Conservation (phyloP, 1,140 invertebrate genomes). For the Hylyphantes graminicola region DNA sequence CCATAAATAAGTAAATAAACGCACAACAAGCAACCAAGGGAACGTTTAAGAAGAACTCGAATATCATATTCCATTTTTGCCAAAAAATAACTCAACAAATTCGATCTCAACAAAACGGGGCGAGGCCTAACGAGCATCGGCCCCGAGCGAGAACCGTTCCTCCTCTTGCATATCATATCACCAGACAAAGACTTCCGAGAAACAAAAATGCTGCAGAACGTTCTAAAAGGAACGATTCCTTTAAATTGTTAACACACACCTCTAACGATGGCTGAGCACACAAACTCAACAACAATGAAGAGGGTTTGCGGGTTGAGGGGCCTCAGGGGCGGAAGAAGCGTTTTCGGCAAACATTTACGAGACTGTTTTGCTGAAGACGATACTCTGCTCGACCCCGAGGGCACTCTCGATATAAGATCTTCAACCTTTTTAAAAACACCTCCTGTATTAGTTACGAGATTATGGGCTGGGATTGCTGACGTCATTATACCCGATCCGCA, state of each 20-base stretch:
- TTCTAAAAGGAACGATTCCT: not conserved
- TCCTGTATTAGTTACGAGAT: conserved; percentile 52
- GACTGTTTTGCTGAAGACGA: conserved; percentile 53
- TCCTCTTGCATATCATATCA: too few relatives aligned
- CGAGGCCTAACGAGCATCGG: too few relatives aligned
- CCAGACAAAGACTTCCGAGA: too few relatives aligned
- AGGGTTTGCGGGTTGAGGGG: conserved; percentile 5
- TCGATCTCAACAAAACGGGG: too few relatives aligned
- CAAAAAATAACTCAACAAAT: too few relatives aligned
- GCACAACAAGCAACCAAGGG: too few relatives aligned
- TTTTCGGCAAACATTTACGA: conserved; percentile 54
- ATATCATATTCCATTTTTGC: not conserved
- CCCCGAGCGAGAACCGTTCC: too few relatives aligned
- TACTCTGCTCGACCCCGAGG: conserved; percentile 49
- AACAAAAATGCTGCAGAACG: too few relatives aligned
- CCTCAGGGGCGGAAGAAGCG: conserved; percentile 17
- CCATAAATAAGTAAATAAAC: too few relatives aligned
- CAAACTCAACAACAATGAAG: conserved; percentile 6
- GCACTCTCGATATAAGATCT: conserved; percentile 23
- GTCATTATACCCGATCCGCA: conserved; percentile 38
- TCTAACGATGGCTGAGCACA: not conserved
- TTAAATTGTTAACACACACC: conserved; percentile 13
- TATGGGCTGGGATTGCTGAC: conserved; percentile 41
- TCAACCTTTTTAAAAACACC: conserved; percentile 41
- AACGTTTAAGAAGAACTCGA: not conserved